Evolutionary conservation across 2,113 vertebrate species (phyloP).

Genomic region (Oenanthe melanoleuca): DNA sequence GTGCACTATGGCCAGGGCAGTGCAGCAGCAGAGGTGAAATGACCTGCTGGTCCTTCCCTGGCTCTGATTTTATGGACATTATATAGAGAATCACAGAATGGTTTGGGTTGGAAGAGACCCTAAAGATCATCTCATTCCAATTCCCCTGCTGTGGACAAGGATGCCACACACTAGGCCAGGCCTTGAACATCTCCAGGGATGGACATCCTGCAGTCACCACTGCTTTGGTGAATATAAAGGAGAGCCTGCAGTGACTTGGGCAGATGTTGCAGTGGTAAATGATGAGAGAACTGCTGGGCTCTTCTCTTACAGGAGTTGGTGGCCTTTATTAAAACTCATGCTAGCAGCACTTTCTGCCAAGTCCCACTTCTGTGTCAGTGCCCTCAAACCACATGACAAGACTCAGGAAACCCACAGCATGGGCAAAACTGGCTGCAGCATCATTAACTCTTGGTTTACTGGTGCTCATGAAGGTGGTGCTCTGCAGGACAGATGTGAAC

Average conservation of each 20-base stretch:
- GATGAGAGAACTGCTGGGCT: neutral
- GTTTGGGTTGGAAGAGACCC: neutral
- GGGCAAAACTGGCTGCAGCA: neutral
- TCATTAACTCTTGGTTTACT: neutral
- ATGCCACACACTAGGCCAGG: neutral
- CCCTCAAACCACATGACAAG: neutral
- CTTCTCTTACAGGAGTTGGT: neutral
- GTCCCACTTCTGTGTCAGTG: neutral
- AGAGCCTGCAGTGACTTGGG: neutral
- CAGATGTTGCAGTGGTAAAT: neutral
- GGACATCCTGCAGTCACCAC: neutral
- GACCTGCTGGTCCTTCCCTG: neutral
- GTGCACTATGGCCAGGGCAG: neutral
- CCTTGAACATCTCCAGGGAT: neutral
- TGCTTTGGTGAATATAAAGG: neutral
- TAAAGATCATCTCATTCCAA: accelerated
- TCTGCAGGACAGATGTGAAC: neutral
- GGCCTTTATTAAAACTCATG: neutral
- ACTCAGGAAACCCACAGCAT: neutral
- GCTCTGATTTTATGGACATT: neutral
- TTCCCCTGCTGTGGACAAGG: neutral
- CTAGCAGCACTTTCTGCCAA: neutral
- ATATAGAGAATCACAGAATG: neutral
- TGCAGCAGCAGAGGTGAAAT: neutral
- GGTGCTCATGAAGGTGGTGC: neutral